These are phyloP conservation scores for Eira barbara DNA, from an alignment of 2,113 vertebrate genomes.

Conservation along the genomic window DNA sequence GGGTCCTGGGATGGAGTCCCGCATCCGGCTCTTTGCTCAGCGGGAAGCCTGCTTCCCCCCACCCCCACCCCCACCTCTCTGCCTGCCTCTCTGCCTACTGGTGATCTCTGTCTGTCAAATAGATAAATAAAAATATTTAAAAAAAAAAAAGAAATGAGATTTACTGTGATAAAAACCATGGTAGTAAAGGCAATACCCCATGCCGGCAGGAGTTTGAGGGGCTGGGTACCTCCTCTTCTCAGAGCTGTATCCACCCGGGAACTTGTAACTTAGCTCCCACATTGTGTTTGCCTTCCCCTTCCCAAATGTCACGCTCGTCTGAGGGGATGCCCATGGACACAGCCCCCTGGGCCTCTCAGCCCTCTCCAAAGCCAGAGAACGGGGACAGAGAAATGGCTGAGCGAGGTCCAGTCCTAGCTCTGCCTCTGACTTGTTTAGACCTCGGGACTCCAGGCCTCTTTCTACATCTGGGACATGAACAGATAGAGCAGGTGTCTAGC, in stretches of 20 bases:
- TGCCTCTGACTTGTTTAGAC: background rate
- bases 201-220: background rate
- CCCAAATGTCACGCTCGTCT: too few species aligned
- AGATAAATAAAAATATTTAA: too few species aligned
- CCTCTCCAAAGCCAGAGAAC: background rate
- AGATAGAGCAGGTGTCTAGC: background rate
- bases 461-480: background rate
- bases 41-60: too few species aligned
- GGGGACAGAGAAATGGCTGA: background rate
- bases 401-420: too few species aligned
- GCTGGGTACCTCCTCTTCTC: background rate
- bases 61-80: too few species aligned
- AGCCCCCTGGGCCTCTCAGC: background rate
- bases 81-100: too few species aligned
- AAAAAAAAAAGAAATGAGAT: background rate
- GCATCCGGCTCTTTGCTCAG: too few species aligned
- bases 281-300: background rate
- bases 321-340: accelerated
- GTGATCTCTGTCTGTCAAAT: too few species aligned
- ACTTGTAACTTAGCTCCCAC: accelerated
- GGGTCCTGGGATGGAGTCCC: too few species aligned
- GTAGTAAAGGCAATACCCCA: background rate
- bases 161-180: background rate
- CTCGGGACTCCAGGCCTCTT: background rate
- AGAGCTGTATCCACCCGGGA: background rate